Evolutionary conservation across 2,797 vertebrate species (phyloP).

Genomic region (Chelon labrosus): DNA sequence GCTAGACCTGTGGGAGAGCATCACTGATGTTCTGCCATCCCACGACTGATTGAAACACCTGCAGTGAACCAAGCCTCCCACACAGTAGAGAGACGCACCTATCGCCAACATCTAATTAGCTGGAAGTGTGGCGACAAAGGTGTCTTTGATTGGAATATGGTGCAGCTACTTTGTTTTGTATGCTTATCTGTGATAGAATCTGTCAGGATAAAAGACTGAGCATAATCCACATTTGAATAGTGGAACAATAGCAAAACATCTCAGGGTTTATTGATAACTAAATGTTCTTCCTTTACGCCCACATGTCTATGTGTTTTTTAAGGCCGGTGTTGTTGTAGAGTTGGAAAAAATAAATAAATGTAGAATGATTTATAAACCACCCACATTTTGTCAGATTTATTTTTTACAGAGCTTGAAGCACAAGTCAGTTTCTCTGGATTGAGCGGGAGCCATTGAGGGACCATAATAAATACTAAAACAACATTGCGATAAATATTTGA

Average conservation of each 20-base stretch:
- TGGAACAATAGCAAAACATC: conserved; percentile 44
- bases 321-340: conserved; percentile 38
- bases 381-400: conserved; percentile 68
- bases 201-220: conserved; percentile 37
- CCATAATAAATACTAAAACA: conserved; percentile 24
- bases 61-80: conserved; percentile 56
- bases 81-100: conserved; percentile 40
- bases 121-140: conserved; percentile 46
- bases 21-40: conserved; percentile 79
- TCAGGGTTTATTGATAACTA: conserved; percentile 58
- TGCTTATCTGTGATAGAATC: conserved; percentile 40
- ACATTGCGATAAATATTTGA: conserved; percentile 22
- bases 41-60: conserved; percentile 74
- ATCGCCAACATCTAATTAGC: conserved; percentile 61
- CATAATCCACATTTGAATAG: conserved; percentile 38
- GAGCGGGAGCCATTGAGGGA: conserved; percentile 13
- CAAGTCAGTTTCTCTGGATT: conserved; percentile 29
- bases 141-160: conserved; percentile 25
- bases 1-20: conserved; percentile 69
- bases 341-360: conserved; percentile 31
- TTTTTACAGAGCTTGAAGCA: conserved; percentile 52
- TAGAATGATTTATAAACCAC: conserved; percentile 63
- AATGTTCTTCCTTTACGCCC: conserved; percentile 56
- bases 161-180: neutral
- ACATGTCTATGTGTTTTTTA: conserved; percentile 62